Evolutionary conservation across 2,888 invertebrate genomes (phyloP), one percentile per base, ranked within the genome.

Genomic region (Branchellion lobata): DNA sequence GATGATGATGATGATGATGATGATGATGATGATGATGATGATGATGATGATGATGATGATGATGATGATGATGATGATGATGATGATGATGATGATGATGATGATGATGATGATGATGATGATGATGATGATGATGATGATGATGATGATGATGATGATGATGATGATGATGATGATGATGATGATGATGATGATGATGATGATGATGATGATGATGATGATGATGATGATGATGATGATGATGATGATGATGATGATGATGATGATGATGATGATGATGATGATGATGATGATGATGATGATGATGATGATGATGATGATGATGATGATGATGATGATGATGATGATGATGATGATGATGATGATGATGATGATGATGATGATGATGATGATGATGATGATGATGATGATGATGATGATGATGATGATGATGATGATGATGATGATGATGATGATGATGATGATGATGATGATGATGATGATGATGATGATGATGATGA

Each of bases 101-200:
- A 76, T 76, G 74, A 47, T 47, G 74, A 74, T 74, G 74, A 74
- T 74, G 53, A 53, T 53, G 75, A 53, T 75, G 29, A 53, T 75
- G 53, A 75, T 53, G 51, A 75, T 47, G 51, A 75, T 75, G 53
- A 5, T 75, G 27, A 53, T 53, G 53, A 53, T 53, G 61, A 24
- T 24, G 3, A 57, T 57, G n/a, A 34, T 24, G 2, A 27, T 31
- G 40, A 73, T n/a, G 24, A 73, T 33, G 73, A 27, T 33, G 76
- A 76, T 76, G 76, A 57, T 77, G 27, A 31, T 76, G 61, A 77
- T 53, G 76, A 76, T 76, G 74, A 47, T 47, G 74, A 74, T 74
- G 74, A 74, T 74, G 53, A 53, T 53, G 75, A 53, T 75, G 29
- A 53, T 75, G 53, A 75, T 53, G 51, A 75, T 47, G 51, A 75